Evolutionary conservation across 2,888 invertebrate species (phyloP), one percentile per base, ranked within the genome.

Genomic region (Masnerella sp.): DNA sequence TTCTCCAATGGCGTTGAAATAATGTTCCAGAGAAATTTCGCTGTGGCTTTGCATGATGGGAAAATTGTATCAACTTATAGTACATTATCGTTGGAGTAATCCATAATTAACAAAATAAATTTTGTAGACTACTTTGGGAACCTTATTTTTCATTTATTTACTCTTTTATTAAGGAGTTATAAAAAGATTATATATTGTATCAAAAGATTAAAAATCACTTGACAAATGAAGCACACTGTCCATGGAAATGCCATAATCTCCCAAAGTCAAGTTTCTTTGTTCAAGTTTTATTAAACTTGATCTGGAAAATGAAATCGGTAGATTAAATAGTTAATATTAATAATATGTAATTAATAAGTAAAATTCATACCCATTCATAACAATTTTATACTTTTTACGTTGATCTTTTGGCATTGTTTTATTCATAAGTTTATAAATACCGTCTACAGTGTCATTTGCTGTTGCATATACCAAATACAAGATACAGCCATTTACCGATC

Each of bases 161-260:
- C 22, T n/a, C n/a, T n/a, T n/a, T n/a, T n/a, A n/a, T n/a, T n/a
- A n/a, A n/a, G n/a, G n/a, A n/a, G n/a, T n/a, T n/a, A n/a, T n/a
- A n/a, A n/a, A n/a, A n/a, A n/a, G n/a, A n/a, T n/a, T n/a, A n/a
- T n/a, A n/a, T n/a, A n/a, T n/a, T 42, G 14, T 0, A 5, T 20
- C 11, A 12, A 7, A 15, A 42, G 32, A 12, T 14, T 11, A 14
- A 22, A 40, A 84, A 42, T 82, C 80, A 30, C 80, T 82, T 1
- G 85, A 83, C 5, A 85, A 76, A 78, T 85, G 83, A 30, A 85
- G 80, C 11, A 85, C 85, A 56, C 84, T 82, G 54, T 85, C 84
- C n/a, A 79, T 78, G 2, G 76, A 79, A 22, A 85, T 83, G 5
- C 85, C 85, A 25, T 80, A 82, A 43, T 82, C 80, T 20, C 77